Evolutionary conservation across 2,888 invertebrate genomes (phyloP), one percentile per base, ranked within the genome.

Genomic region (Monopis laevigella): DNA sequence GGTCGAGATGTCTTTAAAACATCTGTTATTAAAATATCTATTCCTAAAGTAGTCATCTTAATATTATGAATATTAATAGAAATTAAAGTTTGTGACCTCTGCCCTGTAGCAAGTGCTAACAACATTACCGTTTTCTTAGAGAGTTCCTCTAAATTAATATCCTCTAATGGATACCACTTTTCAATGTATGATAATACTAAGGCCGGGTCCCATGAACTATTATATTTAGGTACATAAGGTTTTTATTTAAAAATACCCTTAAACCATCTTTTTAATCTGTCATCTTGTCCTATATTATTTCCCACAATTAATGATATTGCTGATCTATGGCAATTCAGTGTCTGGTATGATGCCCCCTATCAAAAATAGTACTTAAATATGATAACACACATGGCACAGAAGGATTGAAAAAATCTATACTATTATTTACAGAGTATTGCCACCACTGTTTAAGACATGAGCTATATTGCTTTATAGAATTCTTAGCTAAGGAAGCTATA

Each of bases 91-190:
- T 43, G 43, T 8, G 26, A 26, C 28, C 39, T 39, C n/a, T 43
- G 39, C n/a, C 30, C 43, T 34, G 39, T 43, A 12, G 32, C 26
- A 5, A 43, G 29, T 5, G 43, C 43, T 21, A 43, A 43, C 11
- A 43, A 27, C 6, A 16, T 34, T n/a, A 19, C 32, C n/a, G 35
- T 21, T 34, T 32, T 41, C 12, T 41, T 17, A 42, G n/a, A 28
- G 19, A 28, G 21, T 16, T 17, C 19, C 7, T 43, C 34, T 17
- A 43, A 32, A 14, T 16, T 14, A 32, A 32, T 32, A 14, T 13
- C n/a, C 13, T 32, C 32, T 4, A 32, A 16, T 4, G 32, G 32
- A 32, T 14, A 32, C 32, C 16, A 32, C 4, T 32, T 13, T 32
- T 32, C 14, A 4, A 32, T 32, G 11, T 32, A 14, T 13, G 13